Evolutionary conservation across 2,797 vertebrate species (phyloP).

Genomic region (Nannoperca australis): DNA sequence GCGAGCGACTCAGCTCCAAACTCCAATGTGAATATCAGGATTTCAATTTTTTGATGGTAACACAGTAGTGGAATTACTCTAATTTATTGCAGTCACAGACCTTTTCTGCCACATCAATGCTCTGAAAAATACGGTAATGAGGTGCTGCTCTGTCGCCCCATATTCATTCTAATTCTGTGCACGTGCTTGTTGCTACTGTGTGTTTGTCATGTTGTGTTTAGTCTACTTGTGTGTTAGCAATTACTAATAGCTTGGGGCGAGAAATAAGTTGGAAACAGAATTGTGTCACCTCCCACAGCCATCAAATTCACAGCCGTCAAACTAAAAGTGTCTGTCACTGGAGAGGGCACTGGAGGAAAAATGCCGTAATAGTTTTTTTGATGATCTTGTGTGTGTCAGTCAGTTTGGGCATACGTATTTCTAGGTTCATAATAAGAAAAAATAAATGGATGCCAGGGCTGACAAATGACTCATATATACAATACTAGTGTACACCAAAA

Average conservation of each 20-base stretch:
- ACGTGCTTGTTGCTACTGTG: conserved; percentile 24
- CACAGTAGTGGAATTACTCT: conserved; percentile 23
- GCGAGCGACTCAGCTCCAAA: too few relatives aligned
- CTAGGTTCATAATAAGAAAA: conserved; percentile 27
- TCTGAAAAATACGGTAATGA: conserved; percentile 38
- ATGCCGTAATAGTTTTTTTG: conserved; percentile 19
- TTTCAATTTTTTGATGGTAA: conserved; percentile 50
- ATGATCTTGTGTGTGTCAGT: conserved; percentile 21
- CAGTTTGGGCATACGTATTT: conserved; percentile 32
- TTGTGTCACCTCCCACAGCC: conserved; percentile 47
- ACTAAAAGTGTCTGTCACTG: conserved; percentile 55
- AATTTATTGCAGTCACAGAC: conserved; percentile 33
- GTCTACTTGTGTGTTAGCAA: conserved; percentile 36
- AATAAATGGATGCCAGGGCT: conserved; percentile 9
- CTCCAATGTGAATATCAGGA: conserved; percentile 31
- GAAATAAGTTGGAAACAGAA: conserved; percentile 48
- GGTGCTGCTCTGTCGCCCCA: conserved; percentile 10
- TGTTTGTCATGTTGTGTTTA: conserved; percentile 51
- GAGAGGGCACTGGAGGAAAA: conserved; percentile 36
- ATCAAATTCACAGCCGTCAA: conserved; percentile 50
- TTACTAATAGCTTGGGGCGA: conserved; percentile 49
- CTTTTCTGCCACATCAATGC: conserved; percentile 29
- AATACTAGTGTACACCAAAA: not conserved
- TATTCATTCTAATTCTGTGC: conserved; percentile 32
- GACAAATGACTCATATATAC: not conserved